A percentile compares a stretch with the other conserved stretches of the same genome.
Conservation (phyloP, 2,113 vertebrate species). For the Eleginops maclovinus region DNA sequence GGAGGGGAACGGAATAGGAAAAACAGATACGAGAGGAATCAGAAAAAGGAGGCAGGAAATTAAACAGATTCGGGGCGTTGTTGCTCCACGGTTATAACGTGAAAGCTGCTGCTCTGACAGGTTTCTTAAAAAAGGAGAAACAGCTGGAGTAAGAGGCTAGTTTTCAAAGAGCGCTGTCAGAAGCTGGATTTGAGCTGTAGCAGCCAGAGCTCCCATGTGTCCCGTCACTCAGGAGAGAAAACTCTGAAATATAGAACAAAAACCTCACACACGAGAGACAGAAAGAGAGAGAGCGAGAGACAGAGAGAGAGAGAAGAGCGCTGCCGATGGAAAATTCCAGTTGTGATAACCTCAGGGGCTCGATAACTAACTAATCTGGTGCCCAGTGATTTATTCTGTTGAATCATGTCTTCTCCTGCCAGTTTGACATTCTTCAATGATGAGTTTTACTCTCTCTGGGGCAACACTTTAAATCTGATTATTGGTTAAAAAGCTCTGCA, state of each 20-base stretch:
- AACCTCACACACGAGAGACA: slow-evolving; percentile 25
- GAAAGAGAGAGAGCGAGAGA: slow-evolving; percentile 39
- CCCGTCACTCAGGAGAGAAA: slow-evolving; percentile 64
- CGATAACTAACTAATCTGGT: slow-evolving; percentile 76
- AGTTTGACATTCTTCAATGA: slow-evolving; percentile 79
- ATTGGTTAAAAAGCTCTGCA: slow-evolving; percentile 71
- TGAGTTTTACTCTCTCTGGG: slow-evolving; percentile 73
- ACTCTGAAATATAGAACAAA: slow-evolving; percentile 57
- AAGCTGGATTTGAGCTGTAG: slow-evolving; percentile 48
- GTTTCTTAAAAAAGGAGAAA: slow-evolving; percentile 64
- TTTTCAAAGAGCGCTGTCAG: slow-evolving; percentile 70
- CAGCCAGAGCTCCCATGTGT: slow-evolving; percentile 71
- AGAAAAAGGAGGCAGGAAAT: slow-evolving; percentile 50
- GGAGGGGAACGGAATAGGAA: slow-evolving; percentile 53
- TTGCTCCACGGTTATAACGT: slow-evolving; percentile 27
- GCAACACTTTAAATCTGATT: slow-evolving; percentile 75
- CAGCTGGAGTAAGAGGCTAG: slow-evolving; percentile 67
- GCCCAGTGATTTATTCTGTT: slow-evolving; percentile 81
- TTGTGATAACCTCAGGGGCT: slow-evolving; percentile 77
- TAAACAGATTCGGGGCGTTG: slow-evolving; percentile 41
- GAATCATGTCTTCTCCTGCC: slow-evolving; percentile 82
- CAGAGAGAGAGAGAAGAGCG: slow-evolving; percentile 27
- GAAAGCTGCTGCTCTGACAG: slow-evolving; percentile 51
- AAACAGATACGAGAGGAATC: slow-evolving; percentile 55
- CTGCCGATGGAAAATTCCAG: slow-evolving; percentile 79